Evolutionary conservation across 2,113 vertebrate genomes (phyloP).

Genomic region (Neolamprologus variostigma): DNA sequence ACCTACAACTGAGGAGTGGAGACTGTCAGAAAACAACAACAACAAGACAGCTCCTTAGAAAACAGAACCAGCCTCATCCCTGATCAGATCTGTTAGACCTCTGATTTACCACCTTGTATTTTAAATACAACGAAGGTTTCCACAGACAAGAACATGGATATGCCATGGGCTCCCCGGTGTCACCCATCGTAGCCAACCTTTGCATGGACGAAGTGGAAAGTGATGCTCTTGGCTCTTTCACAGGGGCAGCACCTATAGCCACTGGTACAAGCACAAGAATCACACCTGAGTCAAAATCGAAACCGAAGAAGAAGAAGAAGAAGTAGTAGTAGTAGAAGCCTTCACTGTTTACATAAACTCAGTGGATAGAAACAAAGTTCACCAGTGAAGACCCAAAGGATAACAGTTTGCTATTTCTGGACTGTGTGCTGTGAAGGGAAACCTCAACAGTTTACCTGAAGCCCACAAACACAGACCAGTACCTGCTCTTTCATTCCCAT

Average conservation of each 20-base stretch:
- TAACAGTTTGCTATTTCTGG: not conserved
- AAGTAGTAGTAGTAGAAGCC: no score
- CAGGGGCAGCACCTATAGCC: rapidly evolving
- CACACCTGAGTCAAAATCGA: rapidly evolving
- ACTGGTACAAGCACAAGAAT: not conserved
- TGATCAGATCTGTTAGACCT: not conserved
- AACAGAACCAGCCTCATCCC: not conserved
- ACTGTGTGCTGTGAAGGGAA: not conserved
- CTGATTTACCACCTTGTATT: not conserved
- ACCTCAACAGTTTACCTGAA: not conserved
- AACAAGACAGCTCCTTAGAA: rapidly evolving
- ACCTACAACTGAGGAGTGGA: not conserved
- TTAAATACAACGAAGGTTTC: rapidly evolving
- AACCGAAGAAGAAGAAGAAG: rapidly evolving
- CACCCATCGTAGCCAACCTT: not conserved
- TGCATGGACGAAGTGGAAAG: not conserved
- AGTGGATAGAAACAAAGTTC: not conserved
- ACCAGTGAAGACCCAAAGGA: not conserved
- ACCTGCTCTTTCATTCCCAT: not conserved
- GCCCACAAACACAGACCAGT: not conserved
- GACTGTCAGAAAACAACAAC: not conserved
- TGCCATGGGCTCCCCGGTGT: not conserved
- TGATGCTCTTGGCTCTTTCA: not conserved
- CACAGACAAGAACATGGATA: rapidly evolving
- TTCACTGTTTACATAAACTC: not conserved